A percentile compares a stretch with the other conserved stretches of the same genome.
Evolutionary conservation across 2,888 invertebrate genomes (phyloP).

Genomic region (Athrips mouffetella): DNA sequence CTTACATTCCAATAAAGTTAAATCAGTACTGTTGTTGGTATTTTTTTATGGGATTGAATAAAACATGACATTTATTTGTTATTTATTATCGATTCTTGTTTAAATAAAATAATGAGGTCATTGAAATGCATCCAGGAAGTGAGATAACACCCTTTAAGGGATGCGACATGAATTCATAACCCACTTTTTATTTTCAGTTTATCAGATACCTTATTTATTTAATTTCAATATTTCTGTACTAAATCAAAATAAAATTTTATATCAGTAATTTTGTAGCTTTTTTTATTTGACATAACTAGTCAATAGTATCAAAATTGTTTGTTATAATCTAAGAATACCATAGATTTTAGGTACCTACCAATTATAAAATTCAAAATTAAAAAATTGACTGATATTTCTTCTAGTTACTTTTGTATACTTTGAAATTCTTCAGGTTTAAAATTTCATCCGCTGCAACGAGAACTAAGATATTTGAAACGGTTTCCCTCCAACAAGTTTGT

Average conservation of each 20-base stretch:
- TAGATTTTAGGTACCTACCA: background rate
- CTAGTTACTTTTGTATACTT: background rate
- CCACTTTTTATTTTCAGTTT: background rate
- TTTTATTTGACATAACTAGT: too few relatives aligned
- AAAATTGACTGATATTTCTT: background rate
- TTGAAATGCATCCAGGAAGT: slow-evolving; percentile 11
- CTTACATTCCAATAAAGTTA: too few relatives aligned
- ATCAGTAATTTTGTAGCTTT: too few relatives aligned
- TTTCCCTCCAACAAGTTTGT: slow-evolving; percentile 49
- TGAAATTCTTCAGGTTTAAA: background rate
- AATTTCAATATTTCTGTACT: too few relatives aligned
- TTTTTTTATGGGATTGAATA: too few relatives aligned
- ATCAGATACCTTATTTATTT: too few relatives aligned
- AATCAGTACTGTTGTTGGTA: too few relatives aligned
- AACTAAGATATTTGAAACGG: background rate
- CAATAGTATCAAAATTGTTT: too few relatives aligned
- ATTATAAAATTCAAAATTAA: background rate
- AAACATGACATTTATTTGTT: background rate
- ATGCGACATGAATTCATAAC: slow-evolving; percentile 4
- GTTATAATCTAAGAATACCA: background rate
- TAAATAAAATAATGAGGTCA: slow-evolving; percentile 5
- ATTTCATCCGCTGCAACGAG: background rate
- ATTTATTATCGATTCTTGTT: background rate
- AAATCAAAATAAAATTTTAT: too few relatives aligned
- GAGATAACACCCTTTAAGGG: slow-evolving; percentile 1